These are phyloP conservation scores for Eilema caniola DNA, from an alignment of 2,888 invertebrate species.

Conservation along the genomic window DNA sequence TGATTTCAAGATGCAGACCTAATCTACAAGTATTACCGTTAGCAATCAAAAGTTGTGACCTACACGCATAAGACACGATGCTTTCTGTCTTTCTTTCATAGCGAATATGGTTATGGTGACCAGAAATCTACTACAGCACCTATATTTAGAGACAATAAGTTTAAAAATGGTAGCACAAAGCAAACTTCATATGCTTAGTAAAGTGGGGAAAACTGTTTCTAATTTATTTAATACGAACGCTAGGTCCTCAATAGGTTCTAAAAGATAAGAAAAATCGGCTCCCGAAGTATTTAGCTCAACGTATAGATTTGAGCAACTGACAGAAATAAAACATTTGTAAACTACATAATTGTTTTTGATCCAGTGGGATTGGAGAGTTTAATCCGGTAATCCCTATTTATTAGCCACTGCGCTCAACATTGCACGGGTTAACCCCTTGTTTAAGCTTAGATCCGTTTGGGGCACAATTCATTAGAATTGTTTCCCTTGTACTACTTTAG, in stretches of 20 bases:
- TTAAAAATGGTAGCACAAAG: too few species aligned
- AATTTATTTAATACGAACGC: not conserved
- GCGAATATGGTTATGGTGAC: too few species aligned
- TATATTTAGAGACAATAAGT: too few species aligned
- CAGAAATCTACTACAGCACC: not conserved
- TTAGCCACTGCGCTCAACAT: not conserved
- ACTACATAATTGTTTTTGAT: not conserved
- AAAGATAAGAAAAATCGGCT: too few species aligned
- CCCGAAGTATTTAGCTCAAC: too few species aligned
- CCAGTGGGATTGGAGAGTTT: not conserved
- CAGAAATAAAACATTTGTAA: not conserved
- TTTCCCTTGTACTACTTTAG: slow-evolving; percentile 44
- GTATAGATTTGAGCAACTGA: not conserved
- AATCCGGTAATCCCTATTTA: not conserved
- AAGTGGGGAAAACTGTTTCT: not conserved
- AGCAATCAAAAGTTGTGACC: not conserved
- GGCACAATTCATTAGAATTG: slow-evolving; percentile 39
- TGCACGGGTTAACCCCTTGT: slow-evolving; percentile 20
- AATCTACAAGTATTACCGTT: not conserved
- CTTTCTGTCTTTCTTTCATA: too few species aligned
- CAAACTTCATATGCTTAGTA: too few species aligned
- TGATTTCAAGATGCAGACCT: not conserved
- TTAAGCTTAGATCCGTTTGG: slow-evolving; percentile 45
- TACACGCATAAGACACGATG: too few species aligned
- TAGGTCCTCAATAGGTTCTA: too few species aligned